A percentile compares a stretch with the other conserved stretches of the same genome.
phyloP scores from a whole-genome alignment of 2,797 vertebrate species.

The Balearica regulorum region DNA sequence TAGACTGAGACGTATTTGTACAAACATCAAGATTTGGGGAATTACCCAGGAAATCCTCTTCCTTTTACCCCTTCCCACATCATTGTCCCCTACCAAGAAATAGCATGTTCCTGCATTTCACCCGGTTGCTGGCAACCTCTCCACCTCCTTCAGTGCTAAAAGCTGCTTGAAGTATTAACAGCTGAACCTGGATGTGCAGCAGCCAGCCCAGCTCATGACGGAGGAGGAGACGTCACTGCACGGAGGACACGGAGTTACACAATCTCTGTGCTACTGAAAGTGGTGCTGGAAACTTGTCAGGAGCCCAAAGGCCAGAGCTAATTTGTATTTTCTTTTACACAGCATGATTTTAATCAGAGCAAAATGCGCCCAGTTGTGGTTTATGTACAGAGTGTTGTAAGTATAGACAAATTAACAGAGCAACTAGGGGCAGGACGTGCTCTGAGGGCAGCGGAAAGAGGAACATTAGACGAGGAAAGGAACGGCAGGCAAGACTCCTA shows the following conservation, averaged over 20 bases:
- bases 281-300: background rate
- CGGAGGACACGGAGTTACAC: background rate
- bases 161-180: conserved; percentile 26
- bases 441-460: background rate
- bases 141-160: background rate
- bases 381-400: background rate
- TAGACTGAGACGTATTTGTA: background rate
- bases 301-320: background rate
- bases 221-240: background rate
- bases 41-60: background rate
- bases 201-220: conserved; percentile 2
- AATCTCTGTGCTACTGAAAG: conserved; percentile 8
- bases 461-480: background rate
- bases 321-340: conserved; percentile 41
- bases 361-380: background rate
- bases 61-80: background rate
- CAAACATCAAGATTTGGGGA: background rate
- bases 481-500: background rate
- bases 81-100: background rate
- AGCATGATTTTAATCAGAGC: conserved; percentile 21
- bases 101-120: background rate
- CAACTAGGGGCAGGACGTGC: background rate
- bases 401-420: background rate
- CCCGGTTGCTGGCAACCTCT: background rate
- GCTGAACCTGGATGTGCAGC: background rate